Percentiles rank a stretch among this genome's conserved stretches.
Evolutionary conservation across 2,113 vertebrate species (phyloP).

Genomic region (Chaetops frenatus): DNA sequence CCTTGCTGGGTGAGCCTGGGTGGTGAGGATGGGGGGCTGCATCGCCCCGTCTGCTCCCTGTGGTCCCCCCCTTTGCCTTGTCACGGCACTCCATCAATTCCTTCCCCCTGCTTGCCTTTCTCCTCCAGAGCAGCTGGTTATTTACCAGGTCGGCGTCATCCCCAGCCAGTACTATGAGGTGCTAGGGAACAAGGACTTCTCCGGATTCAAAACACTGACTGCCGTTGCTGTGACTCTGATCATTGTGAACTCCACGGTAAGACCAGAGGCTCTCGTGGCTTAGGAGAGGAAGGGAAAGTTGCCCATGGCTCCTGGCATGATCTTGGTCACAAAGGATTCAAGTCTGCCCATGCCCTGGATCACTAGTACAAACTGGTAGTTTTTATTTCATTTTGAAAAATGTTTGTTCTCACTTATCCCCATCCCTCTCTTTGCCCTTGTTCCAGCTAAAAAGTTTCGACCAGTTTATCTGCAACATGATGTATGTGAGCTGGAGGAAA

Average conservation of each 20-base stretch:
- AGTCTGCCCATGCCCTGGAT: background rate
- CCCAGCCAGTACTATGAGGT: slow-evolving; percentile 92
- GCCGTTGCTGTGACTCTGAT: slow-evolving; percentile 80
- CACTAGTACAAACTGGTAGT: background rate
- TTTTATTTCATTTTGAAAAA: background rate
- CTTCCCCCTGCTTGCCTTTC: background rate
- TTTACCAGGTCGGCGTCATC: slow-evolving; percentile 93
- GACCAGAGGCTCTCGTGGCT: background rate
- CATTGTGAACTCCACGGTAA: slow-evolving; percentile 85
- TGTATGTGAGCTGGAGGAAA: slow-evolving; percentile 91
- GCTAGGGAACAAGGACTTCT: slow-evolving; percentile 81
- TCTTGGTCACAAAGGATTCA: background rate
- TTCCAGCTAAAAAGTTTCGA: slow-evolving; percentile 89
- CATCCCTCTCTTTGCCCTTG: background rate
- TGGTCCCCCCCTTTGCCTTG: background rate
- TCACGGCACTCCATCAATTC: background rate
- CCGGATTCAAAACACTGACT: slow-evolving; percentile 77
- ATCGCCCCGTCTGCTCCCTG: fast-evolving
- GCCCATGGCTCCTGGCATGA: background rate
- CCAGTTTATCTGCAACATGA: slow-evolving; percentile 88
- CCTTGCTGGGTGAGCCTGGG: slow-evolving; percentile 79
- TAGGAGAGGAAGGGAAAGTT: background rate
- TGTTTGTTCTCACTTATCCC: background rate
- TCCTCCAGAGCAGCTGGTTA: slow-evolving; percentile 86
- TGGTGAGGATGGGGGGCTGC: background rate